Conservation (phyloP, 2,113 vertebrate genomes). For the Tylochromis polylepis region DNA sequence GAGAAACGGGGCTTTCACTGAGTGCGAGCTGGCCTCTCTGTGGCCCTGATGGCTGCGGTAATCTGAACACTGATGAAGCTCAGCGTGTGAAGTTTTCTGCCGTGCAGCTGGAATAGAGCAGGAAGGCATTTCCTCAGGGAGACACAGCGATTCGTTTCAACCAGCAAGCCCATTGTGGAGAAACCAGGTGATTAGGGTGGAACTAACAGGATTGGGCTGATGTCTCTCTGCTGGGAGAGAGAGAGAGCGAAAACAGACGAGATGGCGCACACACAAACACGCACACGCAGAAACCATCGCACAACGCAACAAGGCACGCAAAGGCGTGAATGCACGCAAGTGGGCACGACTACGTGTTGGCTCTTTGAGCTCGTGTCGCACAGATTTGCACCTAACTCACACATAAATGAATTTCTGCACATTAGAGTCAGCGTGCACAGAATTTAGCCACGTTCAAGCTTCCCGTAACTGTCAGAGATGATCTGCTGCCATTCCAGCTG, state of each 20-base stretch:
- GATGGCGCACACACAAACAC: neutral
- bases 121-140: conserved; percentile 1
- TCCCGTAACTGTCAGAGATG: neutral
- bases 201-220: conserved; percentile 39
- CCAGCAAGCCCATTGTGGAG: neutral
- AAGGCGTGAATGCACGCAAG: neutral
- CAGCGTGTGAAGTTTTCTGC: neutral
- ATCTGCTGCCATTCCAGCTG: neutral
- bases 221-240: neutral
- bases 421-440: neutral
- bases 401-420: accelerated
- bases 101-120: neutral
- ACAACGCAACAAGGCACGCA: neutral
- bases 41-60: neutral
- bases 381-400: neutral
- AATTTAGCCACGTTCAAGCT: neutral
- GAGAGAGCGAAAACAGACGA: neutral
- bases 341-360: neutral
- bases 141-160: neutral
- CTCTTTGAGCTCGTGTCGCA: neutral
- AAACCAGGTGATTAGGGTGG: conserved; percentile 45
- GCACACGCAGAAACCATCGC: neutral
- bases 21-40: neutral
- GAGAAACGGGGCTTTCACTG: neutral
- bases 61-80: neutral